Conservation (phyloP, 2,888 invertebrate genomes). For the Netelia fuscicornis region DNA sequence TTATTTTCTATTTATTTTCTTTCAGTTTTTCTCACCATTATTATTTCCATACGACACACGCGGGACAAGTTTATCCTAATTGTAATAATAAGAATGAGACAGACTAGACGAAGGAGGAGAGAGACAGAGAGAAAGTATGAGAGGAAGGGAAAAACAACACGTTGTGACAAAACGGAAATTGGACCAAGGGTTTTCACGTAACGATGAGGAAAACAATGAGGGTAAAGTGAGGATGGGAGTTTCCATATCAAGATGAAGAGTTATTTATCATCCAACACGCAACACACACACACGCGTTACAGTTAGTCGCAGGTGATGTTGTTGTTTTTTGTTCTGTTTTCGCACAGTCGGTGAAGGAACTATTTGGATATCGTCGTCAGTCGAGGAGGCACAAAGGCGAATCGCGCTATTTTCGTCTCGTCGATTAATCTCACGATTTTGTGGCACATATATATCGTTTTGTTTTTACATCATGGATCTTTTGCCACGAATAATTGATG, state of each 20-base stretch:
- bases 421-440: neutral
- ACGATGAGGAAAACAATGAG: neutral
- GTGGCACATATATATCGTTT: neutral
- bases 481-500: neutral
- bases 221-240: neutral
- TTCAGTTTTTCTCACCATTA: slow-evolving; percentile 54
- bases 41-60: slow-evolving; percentile 58
- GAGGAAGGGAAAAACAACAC: neutral
- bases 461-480: neutral
- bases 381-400: neutral
- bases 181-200: neutral
- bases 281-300: slow-evolving; percentile 10
- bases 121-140: neutral
- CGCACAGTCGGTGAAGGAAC: neutral
- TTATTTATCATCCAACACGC: slow-evolving; percentile 6
- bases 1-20: slow-evolving; percentile 46
- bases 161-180: slow-evolving; percentile 33
- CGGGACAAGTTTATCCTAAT: slow-evolving; percentile 58
- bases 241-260: neutral
- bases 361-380: neutral
- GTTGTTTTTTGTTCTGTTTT: neutral
- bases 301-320: neutral
- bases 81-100: slow-evolving; percentile 58
- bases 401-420: neutral
- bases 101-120: slow-evolving; percentile 59